Conservation (phyloP, 2,888 invertebrate genomes). For the Morpho helenor region DNA sequence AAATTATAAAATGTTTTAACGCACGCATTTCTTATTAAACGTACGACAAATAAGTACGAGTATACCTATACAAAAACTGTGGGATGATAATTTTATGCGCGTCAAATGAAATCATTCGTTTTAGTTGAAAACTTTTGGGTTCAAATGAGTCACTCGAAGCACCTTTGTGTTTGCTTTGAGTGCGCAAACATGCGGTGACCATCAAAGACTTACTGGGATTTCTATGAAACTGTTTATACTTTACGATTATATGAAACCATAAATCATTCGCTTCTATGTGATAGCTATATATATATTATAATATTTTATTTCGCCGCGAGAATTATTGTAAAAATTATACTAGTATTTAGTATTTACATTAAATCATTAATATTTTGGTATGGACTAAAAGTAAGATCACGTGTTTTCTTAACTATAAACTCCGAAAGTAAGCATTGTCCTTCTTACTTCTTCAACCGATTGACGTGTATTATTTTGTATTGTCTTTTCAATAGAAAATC, state of each 20-base stretch:
- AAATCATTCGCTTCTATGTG: neutral
- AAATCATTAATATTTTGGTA: no score
- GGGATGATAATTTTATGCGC: conserved; percentile 1
- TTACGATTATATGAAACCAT: conserved; percentile 1
- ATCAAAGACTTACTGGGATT: conserved; percentile 4
- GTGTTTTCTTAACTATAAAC: no score
- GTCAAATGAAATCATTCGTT: conserved; percentile 20
- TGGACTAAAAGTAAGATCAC: no score
- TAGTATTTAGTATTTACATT: no score
- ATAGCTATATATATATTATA: neutral
- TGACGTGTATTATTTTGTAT: no score
- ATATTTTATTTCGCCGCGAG: neutral
- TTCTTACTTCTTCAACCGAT: no score
- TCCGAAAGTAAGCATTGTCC: no score
- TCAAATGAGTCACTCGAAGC: conserved; percentile 21
- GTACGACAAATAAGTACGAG: no score
- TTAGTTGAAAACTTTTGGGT: conserved; percentile 24
- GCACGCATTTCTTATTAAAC: no score
- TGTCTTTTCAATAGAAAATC: no score
- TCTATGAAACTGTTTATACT: conserved; percentile 8
- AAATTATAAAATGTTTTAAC: no score
- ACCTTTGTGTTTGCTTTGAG: conserved; percentile 15
- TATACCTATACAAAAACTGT: neutral
- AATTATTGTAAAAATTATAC: no score
- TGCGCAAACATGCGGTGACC: conserved; percentile 13